These are phyloP conservation scores for Takifugu bimaculatus DNA, from an alignment of 2,113 vertebrate genomes.

Conservation along the genomic window DNA sequence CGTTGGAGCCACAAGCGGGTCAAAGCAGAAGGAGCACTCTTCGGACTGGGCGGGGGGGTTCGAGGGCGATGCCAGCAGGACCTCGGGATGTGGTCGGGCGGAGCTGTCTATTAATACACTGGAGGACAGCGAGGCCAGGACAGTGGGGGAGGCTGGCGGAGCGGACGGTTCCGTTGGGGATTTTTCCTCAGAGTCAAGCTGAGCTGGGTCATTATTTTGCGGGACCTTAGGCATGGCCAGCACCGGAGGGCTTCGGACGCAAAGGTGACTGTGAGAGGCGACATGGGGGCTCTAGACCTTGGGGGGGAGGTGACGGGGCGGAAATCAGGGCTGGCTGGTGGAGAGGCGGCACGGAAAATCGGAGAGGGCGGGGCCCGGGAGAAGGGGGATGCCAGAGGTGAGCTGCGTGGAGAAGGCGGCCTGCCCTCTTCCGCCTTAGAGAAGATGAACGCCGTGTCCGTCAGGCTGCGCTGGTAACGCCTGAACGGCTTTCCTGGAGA, in stretches of 20 bases:
- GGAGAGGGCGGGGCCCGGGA: slow-evolving; percentile 55
- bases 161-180: slow-evolving; percentile 40
- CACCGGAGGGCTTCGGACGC: slow-evolving; percentile 27
- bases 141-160: slow-evolving; percentile 55
- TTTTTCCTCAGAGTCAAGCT: slow-evolving; percentile 29
- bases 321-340: slow-evolving; percentile 54
- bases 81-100: slow-evolving; percentile 17
- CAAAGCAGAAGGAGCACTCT: slow-evolving; percentile 34
- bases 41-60: slow-evolving; percentile 34
- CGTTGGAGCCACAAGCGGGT: slow-evolving; percentile 25
- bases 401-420: slow-evolving; percentile 58
- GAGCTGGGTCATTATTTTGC: slow-evolving; percentile 17
- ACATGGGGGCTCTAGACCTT: slow-evolving; percentile 34
- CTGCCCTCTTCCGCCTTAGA: slow-evolving; percentile 61
- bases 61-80: slow-evolving; percentile 20
- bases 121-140: slow-evolving; percentile 34
- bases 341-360: slow-evolving; percentile 42
- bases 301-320: slow-evolving; percentile 38
- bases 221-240: slow-evolving; percentile 35
- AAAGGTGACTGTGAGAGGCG: slow-evolving; percentile 57
- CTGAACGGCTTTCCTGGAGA: slow-evolving; percentile 73
- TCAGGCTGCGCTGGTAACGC: slow-evolving; percentile 83
- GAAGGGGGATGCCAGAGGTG: slow-evolving; percentile 70
- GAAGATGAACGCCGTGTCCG: slow-evolving; percentile 83
- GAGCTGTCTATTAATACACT: slow-evolving; percentile 5